These are phyloP conservation scores for Eurois occulta DNA, from an alignment of 2,888 invertebrate genomes.

Conservation along the genomic window DNA sequence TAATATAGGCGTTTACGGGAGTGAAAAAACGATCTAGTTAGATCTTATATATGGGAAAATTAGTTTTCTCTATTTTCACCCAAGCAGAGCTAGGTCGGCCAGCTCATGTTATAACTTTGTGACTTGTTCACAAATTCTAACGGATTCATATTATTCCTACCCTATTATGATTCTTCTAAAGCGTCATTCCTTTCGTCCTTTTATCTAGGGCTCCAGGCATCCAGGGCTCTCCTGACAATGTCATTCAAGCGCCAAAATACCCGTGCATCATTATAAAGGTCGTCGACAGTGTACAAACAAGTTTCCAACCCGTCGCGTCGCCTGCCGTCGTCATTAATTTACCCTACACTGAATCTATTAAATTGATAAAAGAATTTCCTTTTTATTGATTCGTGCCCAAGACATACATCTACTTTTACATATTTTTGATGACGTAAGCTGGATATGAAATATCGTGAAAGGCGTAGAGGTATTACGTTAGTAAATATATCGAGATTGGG, in stretches of 20 bases:
- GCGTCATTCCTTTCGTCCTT: no score
- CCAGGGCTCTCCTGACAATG: neutral
- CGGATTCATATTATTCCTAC: neutral
- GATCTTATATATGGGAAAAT: neutral
- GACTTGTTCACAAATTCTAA: neutral
- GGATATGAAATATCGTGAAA: constrained; percentile 35
- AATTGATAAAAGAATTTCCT: constrained; percentile 49
- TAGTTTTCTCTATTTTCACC: neutral
- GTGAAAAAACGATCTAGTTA: neutral
- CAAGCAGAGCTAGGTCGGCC: neutral
- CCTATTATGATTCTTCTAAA: neutral
- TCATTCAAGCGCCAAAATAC: neutral
- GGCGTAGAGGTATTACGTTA: constrained; percentile 12
- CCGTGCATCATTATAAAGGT: neutral
- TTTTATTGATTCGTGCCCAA: constrained; percentile 30
- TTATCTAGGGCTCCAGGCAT: no score
- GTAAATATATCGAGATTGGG: constrained; percentile 18
- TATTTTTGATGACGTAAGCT: constrained; percentile 38
- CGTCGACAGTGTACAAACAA: constrained; percentile 40
- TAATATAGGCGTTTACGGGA: neutral
- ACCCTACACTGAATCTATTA: constrained; percentile 34
- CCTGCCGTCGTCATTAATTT: constrained; percentile 53
- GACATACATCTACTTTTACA: constrained; percentile 27
- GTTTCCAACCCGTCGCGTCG: constrained; percentile 42
- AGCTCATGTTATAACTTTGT: neutral